Evolutionary conservation across 2,797 vertebrate species (phyloP).

Genomic region (Eurystomus glaucurus): DNA sequence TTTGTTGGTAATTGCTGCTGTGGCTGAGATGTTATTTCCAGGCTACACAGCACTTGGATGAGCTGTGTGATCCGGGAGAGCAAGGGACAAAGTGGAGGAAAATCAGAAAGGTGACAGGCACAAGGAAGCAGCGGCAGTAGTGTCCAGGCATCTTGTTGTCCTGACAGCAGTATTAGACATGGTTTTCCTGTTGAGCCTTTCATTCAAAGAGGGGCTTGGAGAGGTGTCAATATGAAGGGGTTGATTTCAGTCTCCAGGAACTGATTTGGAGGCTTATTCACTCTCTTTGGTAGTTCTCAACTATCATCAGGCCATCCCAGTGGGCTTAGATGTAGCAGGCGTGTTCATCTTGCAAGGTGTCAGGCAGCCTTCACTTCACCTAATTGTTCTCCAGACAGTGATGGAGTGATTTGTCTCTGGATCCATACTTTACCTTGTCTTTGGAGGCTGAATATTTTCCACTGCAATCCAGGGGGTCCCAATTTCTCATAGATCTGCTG

Average conservation of each 20-base stretch:
- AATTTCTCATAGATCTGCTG: not conserved
- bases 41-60: not conserved
- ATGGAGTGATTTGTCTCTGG: not conserved
- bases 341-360: not conserved
- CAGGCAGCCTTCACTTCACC: not conserved
- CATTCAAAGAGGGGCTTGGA: not conserved
- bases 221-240: not conserved
- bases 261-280: not conserved
- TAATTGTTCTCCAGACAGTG: not conserved
- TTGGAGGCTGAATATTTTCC: not conserved
- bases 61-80: not conserved
- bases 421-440: not conserved
- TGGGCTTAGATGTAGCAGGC: not conserved
- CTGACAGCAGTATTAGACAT: fast-evolving
- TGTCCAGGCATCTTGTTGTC: not conserved
- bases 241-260: not conserved
- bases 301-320: not conserved
- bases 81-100: not conserved
- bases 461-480: not conserved
- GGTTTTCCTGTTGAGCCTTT: not conserved
- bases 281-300: not conserved
- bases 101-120: not conserved
- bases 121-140: not conserved
- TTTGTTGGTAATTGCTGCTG: constrained; percentile 4
- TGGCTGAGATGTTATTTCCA: not conserved